These are phyloP conservation scores for Paramormyrops hopkinsi DNA, from an alignment of 2,797 vertebrate species.

Conservation along the genomic window DNA sequence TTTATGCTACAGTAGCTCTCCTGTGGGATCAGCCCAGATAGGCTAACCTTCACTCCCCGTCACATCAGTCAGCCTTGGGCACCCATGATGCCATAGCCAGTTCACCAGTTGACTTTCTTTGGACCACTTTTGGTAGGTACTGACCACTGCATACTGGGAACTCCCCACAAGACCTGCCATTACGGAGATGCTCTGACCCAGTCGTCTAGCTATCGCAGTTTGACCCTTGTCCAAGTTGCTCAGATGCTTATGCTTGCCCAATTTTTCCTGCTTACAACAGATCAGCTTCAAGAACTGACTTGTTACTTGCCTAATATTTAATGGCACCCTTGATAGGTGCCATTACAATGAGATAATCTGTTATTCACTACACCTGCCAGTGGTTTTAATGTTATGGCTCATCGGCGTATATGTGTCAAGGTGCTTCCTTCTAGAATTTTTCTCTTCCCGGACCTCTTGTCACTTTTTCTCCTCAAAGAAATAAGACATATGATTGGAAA, in stretches of 20 bases:
- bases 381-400: neutral
- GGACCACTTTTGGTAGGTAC: neutral
- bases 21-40: too few species aligned
- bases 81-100: neutral
- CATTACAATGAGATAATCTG: neutral
- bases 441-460: neutral
- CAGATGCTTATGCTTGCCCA: neutral
- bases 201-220: neutral
- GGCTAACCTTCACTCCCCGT: neutral
- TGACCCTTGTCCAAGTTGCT: neutral
- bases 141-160: neutral
- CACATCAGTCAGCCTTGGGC: neutral
- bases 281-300: neutral
- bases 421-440: neutral
- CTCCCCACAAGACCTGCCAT: neutral
- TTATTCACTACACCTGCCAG: neutral
- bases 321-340: neutral
- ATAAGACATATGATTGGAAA: neutral
- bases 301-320: neutral
- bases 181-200: neutral
- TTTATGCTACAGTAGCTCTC: too few species aligned
- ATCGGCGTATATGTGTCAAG: neutral
- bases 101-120: neutral
- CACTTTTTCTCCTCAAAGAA: neutral
- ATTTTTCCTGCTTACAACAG: neutral